Conservation (phyloP, 2,797 vertebrate species). For the Cyclura pinguis region DNA sequence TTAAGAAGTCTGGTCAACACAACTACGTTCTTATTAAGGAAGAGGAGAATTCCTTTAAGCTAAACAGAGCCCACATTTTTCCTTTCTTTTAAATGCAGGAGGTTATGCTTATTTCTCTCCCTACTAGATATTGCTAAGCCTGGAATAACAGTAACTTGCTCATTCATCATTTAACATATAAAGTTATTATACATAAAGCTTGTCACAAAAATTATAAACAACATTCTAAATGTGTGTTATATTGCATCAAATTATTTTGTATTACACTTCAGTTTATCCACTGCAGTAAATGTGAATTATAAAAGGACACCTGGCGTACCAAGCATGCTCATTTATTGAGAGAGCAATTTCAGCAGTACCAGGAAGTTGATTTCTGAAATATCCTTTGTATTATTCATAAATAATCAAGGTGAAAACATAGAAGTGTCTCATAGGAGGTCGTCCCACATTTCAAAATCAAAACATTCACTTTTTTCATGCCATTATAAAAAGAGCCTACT, state of each 20-base stretch:
- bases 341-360: background rate
- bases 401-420: conserved; percentile 9
- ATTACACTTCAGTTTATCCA: conserved; percentile 16
- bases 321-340: background rate
- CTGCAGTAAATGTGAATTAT: conserved; percentile 29
- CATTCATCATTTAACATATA: background rate
- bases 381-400: background rate
- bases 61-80: background rate
- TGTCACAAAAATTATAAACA: conserved; percentile 18
- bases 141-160: background rate
- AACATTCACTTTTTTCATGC: background rate
- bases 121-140: background rate
- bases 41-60: too few species aligned
- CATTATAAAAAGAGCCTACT: background rate
- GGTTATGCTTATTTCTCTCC: background rate
- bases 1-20: background rate
- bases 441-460: background rate
- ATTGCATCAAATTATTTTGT: conserved; percentile 11
- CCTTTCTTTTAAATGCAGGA: background rate
- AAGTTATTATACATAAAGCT: background rate
- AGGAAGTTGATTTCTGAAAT: conserved; percentile 13
- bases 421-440: background rate
- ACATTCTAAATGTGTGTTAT: background rate
- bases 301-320: conserved; percentile 11
- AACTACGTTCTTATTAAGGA: background rate